A percentile compares a stretch with the other conserved stretches of the same genome.
These are phyloP conservation scores for Dipodomys ordii DNA, from an alignment of 2,113 vertebrate genomes.

Conservation along the genomic window DNA sequence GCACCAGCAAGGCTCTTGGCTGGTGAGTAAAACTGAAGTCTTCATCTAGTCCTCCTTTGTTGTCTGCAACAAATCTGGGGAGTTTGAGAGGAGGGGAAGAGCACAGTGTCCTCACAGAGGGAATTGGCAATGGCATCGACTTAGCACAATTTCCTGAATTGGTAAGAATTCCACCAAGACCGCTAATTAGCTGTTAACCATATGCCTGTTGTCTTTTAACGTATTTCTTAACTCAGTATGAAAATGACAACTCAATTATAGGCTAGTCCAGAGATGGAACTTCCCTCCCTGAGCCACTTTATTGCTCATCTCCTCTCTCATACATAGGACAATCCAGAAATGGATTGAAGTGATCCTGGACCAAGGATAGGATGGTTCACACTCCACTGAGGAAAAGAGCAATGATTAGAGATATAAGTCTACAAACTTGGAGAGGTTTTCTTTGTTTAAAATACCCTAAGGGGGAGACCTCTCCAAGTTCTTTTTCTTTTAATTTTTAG, in stretches of 20 bases:
- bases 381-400: neutral
- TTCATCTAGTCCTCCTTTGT: neutral
- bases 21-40: neutral
- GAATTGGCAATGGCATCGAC: slow-evolving; percentile 22
- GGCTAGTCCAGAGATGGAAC: neutral
- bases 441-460: neutral
- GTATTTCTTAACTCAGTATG: slow-evolving; percentile 36
- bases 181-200: slow-evolving; percentile 45
- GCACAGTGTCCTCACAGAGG: neutral
- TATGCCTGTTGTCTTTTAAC: slow-evolving; percentile 32
- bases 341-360: neutral
- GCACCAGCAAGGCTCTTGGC: neutral
- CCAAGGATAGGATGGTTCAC: neutral
- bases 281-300: neutral
- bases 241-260: slow-evolving; percentile 51
- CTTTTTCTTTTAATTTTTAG: too few relatives aligned
- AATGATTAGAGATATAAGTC: neutral
- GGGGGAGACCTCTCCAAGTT: neutral
- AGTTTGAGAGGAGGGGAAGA: neutral
- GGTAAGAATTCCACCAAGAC: slow-evolving; percentile 49
- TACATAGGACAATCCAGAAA: neutral
- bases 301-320: neutral
- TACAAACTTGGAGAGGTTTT: neutral
- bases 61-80: neutral
- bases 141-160: neutral